Evolutionary conservation across 2,797 vertebrate species (phyloP), one percentile per base, ranked within the genome.

Genomic region (Clarias laeviceps): DNA sequence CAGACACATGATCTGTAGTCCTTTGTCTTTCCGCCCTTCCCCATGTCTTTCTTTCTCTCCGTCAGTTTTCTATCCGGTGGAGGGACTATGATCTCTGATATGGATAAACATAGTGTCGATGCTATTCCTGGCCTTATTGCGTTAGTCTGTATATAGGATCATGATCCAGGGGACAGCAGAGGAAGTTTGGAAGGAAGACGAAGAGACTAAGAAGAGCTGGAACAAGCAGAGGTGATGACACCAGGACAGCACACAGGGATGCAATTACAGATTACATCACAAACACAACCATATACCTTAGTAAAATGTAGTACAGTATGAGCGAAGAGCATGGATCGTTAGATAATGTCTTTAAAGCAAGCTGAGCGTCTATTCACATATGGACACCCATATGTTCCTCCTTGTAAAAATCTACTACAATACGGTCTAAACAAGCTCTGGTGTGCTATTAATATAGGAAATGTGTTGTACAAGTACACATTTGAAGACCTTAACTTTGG

Each of bases 61-160:
- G 59, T 3, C 7, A 50, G 20, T 82, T 77, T 77, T 76, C 64
- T 69, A 74, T 56, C 37, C 14, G 11, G 81, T n/a, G 5, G 64
- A 85, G 82, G 84, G 54, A 77, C 83, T 66, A 50, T 62, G 61
- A 65, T 50, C 62, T 29, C 64, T 73, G 80, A 68, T 77, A 80
- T 27, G 59, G 32, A 72, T 81, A 84, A 85, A 85, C 72, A 65
- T 54, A 86, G 65, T 27, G 24, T 65, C 69, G 6, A 29, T 27
- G 62, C 86, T 86, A 88, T 83, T 88, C 69, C 37, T 0, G 81
- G 79, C 73, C 82, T 86, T 81, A 82, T 85, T 65, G 61, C 37
- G 15, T 80, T 80, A 50, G n/a, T 65, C 61, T 50, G 9, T 29
- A 18, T 65, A 54, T 54, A 65, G 78, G 61, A 50, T 37, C 65